phyloP scores from a whole-genome alignment of 2,797 vertebrate species.

The Sarcoramphus papa region DNA sequence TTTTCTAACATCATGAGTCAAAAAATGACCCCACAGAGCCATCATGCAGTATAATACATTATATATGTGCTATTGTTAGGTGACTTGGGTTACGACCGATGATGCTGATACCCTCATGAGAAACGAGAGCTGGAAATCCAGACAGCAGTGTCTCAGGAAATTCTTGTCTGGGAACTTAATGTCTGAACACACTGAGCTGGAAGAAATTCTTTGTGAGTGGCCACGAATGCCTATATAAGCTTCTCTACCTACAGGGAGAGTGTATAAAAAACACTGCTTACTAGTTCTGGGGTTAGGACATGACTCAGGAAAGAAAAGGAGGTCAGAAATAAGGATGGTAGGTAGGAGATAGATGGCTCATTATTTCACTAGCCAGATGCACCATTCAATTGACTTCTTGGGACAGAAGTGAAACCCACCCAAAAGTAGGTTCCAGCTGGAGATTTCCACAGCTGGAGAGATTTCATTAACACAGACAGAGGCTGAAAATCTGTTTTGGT shows the following conservation, averaged over 20 bases:
- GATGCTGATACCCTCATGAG: not conserved
- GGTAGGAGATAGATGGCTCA: not conserved
- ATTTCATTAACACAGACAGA: not conserved
- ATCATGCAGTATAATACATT: not conserved
- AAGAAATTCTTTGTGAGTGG: not conserved
- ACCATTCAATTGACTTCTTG: not conserved
- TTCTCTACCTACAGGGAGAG: not conserved
- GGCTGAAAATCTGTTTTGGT: not conserved
- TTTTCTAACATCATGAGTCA: not conserved
- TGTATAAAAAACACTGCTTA: not conserved
- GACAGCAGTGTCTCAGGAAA: not conserved
- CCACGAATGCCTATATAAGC: not conserved
- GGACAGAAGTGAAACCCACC: not conserved
- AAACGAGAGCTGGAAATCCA: not conserved
- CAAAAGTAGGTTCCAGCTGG: not conserved
- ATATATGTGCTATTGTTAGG: not conserved
- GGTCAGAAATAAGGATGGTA: not conserved
- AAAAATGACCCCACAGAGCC: not conserved
- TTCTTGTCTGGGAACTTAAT: slow-evolving; percentile 1
- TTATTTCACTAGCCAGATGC: not conserved
- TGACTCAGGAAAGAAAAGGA: not conserved
- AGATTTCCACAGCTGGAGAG: not conserved
- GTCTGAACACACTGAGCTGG: slow-evolving; percentile 7
- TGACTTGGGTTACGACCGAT: not conserved
- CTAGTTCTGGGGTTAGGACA: not conserved